Conservation (phyloP, 2,888 invertebrate species). For the Argyresthia goedartella region DNA sequence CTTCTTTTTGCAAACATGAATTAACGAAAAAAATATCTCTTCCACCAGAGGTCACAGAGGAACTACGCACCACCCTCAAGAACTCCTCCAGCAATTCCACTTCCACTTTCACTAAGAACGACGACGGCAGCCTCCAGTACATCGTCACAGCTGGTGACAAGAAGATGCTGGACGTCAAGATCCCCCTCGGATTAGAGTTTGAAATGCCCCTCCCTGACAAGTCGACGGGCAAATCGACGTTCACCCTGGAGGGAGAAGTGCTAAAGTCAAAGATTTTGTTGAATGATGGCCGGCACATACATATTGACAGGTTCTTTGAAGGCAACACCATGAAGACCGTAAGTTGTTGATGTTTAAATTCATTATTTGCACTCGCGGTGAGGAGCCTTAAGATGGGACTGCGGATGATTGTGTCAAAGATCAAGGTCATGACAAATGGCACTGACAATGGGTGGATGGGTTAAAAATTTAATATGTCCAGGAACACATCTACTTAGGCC, state of each 20-base stretch:
- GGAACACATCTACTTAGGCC: too few relatives aligned
- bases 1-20: too few relatives aligned
- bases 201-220: slow-evolving; percentile 12
- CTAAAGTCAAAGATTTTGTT: slow-evolving; percentile 9
- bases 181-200: slow-evolving; percentile 6
- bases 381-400: too few relatives aligned
- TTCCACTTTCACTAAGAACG: slow-evolving; percentile 11
- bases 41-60: too few relatives aligned
- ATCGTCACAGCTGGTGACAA: slow-evolving; percentile 3
- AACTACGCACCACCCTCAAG: neutral
- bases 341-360: neutral
- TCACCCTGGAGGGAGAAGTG: slow-evolving; percentile 9
- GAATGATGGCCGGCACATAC: slow-evolving; percentile 5
- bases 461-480: too few relatives aligned
- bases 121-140: slow-evolving; percentile 13
- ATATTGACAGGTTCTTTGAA: slow-evolving; percentile 11
- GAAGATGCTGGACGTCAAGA: slow-evolving; percentile 7
- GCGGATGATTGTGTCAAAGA: too few relatives aligned
- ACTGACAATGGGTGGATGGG: too few relatives aligned
- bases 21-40: too few relatives aligned
- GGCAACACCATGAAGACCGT: slow-evolving; percentile 11
- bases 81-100: slow-evolving; percentile 8
- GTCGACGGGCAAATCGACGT: slow-evolving; percentile 5
- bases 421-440: too few relatives aligned
- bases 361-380: too few relatives aligned